phyloP scores from a whole-genome alignment of 2,797 vertebrate genomes.

The Varecia variegata region DNA sequence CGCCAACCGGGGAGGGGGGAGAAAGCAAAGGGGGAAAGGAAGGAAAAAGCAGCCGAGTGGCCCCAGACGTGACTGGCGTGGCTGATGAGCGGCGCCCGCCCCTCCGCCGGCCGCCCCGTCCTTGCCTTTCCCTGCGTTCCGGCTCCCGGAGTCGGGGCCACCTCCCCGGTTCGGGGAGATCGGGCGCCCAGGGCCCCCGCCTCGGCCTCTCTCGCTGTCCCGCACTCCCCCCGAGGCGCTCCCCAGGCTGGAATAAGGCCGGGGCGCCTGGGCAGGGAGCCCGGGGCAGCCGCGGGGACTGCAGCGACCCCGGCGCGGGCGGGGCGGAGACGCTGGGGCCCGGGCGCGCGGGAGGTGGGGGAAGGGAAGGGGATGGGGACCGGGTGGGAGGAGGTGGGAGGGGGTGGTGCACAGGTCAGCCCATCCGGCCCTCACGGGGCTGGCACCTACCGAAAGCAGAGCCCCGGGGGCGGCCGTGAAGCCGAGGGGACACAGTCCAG shows the following conservation, averaged over 20 bases:
- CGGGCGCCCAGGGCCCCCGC: background rate
- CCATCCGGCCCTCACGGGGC: background rate
- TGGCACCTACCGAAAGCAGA: background rate
- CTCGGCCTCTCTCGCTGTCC: conserved; percentile 35
- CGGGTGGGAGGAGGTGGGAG: conserved; percentile 19
- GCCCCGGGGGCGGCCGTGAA: background rate
- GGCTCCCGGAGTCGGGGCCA: conserved; percentile 36
- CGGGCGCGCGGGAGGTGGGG: conserved; percentile 50
- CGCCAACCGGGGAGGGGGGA: conserved; percentile 38
- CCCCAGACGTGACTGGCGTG: conserved; percentile 79
- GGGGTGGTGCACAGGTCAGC: conserved; percentile 65
- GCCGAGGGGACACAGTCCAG: background rate
- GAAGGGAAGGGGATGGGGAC: background rate
- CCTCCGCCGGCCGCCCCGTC: conserved; percentile 75
- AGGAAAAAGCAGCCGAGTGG: conserved; percentile 62
- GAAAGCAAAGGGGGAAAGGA: conserved; percentile 51
- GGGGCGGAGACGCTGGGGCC: conserved; percentile 60
- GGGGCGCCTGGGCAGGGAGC: conserved; percentile 11
- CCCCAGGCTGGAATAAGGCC: background rate
- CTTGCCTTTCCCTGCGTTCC: conserved; percentile 57
- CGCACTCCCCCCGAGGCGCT: background rate
- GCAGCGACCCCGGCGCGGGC: conserved; percentile 67
- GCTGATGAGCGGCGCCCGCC: conserved; percentile 74
- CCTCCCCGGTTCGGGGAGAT: conserved; percentile 20
- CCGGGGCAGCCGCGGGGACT: conserved; percentile 38